These are phyloP conservation scores for Saimiri boliviensis DNA, from an alignment of 2,113 vertebrate species.

Conservation along the genomic window DNA sequence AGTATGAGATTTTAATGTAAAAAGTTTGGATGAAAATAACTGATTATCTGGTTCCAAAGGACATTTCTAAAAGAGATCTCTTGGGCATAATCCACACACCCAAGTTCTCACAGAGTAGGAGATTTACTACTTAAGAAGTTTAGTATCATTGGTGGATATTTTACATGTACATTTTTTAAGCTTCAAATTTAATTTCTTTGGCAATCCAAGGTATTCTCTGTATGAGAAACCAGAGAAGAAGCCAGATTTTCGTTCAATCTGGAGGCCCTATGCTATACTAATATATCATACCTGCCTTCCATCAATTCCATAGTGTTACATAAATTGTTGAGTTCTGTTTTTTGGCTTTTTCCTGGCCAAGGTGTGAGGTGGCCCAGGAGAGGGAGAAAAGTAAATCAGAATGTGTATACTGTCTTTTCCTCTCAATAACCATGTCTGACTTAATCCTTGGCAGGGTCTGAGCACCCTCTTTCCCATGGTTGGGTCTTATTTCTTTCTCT, in stretches of 20 bases:
- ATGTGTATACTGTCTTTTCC: conserved; percentile 56
- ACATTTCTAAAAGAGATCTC: conserved; percentile 56
- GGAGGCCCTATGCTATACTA: conserved; percentile 64
- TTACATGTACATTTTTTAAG: conserved; percentile 64
- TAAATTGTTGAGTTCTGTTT: conserved; percentile 75
- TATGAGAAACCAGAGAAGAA: conserved; percentile 62
- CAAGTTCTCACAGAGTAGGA: conserved; percentile 38
- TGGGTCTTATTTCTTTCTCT: conserved; percentile 61
- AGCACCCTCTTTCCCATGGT: conserved; percentile 34
- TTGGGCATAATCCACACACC: background rate
- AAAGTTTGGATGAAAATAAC: conserved; percentile 62
- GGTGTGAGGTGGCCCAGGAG: conserved; percentile 75
- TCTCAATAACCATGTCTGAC: conserved; percentile 52
- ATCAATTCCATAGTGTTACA: conserved; percentile 75
- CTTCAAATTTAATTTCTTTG: conserved; percentile 83
- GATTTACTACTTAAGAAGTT: conserved; percentile 65
- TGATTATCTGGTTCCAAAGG: conserved; percentile 63
- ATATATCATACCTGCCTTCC: conserved; percentile 75
- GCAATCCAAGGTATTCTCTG: conserved; percentile 69
- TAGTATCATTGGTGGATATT: conserved; percentile 53
- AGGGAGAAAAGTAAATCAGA: conserved; percentile 71
- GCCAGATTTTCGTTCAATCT: conserved; percentile 64
- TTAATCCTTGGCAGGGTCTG: conserved; percentile 67
- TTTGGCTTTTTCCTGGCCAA: conserved; percentile 72
- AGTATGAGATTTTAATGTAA: conserved; percentile 62